A percentile compares a stretch with the other conserved stretches of the same genome.
phyloP scores from a whole-genome alignment of 2,113 vertebrate species.

The Spea multiplicata region DNA sequence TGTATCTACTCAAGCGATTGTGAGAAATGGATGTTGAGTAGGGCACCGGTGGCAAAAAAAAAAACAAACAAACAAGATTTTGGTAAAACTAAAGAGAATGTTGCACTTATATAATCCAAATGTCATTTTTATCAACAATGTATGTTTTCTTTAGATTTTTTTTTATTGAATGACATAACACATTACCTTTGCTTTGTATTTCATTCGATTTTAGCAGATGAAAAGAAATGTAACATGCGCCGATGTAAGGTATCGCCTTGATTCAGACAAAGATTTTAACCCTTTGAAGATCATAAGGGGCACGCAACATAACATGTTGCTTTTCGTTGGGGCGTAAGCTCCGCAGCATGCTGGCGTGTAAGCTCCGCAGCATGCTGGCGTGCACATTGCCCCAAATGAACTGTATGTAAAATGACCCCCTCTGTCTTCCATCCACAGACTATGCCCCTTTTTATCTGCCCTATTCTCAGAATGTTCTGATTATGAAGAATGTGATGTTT shows the following conservation, averaged over 20 bases:
- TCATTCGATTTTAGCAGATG: not conserved
- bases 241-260: not conserved
- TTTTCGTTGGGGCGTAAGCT: not conserved
- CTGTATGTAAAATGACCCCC: slow-evolving; percentile 30
- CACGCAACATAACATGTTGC: not conserved
- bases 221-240: not conserved
- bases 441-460: slow-evolving; percentile 17
- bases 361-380: slow-evolving; percentile 39
- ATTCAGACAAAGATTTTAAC: not conserved
- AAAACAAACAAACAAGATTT: not conserved
- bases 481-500: slow-evolving; percentile 22
- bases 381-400: slow-evolving; percentile 35
- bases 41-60: not conserved
- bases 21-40: not conserved
- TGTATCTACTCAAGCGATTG: not conserved
- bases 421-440: not conserved
- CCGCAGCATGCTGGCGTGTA: slow-evolving; percentile 24
- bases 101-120: slow-evolving; percentile 10
- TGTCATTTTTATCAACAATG: slow-evolving; percentile 12
- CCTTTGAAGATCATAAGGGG: not conserved
- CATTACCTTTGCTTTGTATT: not conserved
- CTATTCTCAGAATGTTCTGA: not conserved
- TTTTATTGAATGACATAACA: too few relatives aligned
- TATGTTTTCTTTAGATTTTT: not conserved
- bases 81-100: slow-evolving; percentile 24